phyloP scores from a whole-genome alignment of 2,113 vertebrate species.

The Penelope pileata region DNA sequence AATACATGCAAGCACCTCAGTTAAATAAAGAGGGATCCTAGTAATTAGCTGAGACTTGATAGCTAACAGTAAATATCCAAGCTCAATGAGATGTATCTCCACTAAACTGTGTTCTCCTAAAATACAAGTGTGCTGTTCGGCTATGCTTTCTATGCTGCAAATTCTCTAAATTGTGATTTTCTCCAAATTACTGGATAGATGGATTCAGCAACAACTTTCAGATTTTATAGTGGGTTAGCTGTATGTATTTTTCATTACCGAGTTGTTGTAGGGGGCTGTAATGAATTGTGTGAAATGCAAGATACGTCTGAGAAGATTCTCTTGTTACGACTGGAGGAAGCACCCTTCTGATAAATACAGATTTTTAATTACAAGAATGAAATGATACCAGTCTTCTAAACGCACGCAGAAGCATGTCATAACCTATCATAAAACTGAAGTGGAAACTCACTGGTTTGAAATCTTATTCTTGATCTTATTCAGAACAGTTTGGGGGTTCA shows the following conservation, averaged over 20 bases:
- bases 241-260: not conserved
- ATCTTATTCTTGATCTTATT: not conserved
- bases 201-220: not conserved
- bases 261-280: not conserved
- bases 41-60: not conserved
- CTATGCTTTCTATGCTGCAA: not conserved
- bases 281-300: not conserved
- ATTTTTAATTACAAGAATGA: not conserved
- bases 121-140: not conserved
- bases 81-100: not conserved
- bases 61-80: not conserved
- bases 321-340: not conserved
- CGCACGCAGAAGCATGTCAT: not conserved
- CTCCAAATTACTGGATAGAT: not conserved
- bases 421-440: not conserved
- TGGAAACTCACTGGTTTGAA: not conserved
- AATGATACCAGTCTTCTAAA: not conserved
- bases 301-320: not conserved
- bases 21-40: not conserved
- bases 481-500: not conserved
- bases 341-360: not conserved
- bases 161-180: not conserved
- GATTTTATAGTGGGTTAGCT: not conserved
- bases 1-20: not conserved
- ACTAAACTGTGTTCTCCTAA: not conserved